Percentiles rank a stretch among this genome's conserved stretches.
Evolutionary conservation across 2,888 invertebrate species (phyloP).

Genomic region (Eueremaeus valkanovi): DNA sequence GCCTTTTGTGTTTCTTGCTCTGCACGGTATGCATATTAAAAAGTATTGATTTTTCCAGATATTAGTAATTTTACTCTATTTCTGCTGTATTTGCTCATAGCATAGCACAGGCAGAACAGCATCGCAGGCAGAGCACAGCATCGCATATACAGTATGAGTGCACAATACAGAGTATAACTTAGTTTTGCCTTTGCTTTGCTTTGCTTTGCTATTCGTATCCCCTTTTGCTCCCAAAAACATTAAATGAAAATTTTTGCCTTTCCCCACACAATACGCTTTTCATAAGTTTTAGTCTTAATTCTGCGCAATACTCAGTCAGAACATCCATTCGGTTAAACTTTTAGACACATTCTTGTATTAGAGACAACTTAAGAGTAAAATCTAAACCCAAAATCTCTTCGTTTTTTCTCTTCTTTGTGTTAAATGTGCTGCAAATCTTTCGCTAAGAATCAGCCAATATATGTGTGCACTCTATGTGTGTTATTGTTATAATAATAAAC

Average conservation of each 20-base stretch:
- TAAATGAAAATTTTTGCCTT: conserved; percentile 16
- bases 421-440: conserved; percentile 30
- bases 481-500: conserved; percentile 31
- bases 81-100: background rate
- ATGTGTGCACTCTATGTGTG: background rate
- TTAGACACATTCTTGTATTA: background rate
- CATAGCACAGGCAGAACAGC: background rate
- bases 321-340: conserved; percentile 23
- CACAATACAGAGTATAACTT: conserved; percentile 3
- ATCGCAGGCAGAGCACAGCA: background rate
- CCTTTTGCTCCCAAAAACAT: conserved; percentile 28
- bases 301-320: background rate
- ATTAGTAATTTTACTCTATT: conserved; percentile 47
- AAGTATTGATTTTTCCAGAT: conserved; percentile 49
- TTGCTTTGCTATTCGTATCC: conserved; percentile 21
- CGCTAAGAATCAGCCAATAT: conserved; percentile 26
- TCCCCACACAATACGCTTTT: conserved; percentile 21
- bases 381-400: background rate
- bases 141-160: background rate
- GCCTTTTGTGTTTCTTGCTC: conserved; percentile 47
- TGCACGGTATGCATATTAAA: conserved; percentile 48
- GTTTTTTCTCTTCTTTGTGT: background rate
- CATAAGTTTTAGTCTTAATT: conserved; percentile 4
- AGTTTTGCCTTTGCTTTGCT: conserved; percentile 31
- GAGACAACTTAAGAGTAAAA: background rate